Evolutionary conservation across 2,888 invertebrate genomes (phyloP), one percentile per base, ranked within the genome.

Genomic region (Phaedon cochleariae): DNA sequence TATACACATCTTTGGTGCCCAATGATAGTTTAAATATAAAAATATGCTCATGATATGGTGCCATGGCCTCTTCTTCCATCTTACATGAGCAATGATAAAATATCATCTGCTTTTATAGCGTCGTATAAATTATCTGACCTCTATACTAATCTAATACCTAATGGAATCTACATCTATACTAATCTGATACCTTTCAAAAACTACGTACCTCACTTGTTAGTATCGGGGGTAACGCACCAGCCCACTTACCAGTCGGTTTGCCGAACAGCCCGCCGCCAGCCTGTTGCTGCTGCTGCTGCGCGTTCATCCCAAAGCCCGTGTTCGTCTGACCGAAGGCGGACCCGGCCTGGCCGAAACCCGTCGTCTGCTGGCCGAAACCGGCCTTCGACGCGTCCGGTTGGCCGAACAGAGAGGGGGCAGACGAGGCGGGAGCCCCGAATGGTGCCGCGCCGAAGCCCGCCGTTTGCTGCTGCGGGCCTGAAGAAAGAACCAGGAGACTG

Each of bases 321-420:
- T 9, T 41, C 0, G 84, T 79, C 64, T 77, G 77, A 0, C 87
- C 87, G 79, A 88, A 87, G 0, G 84, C 81, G 0, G 86, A 82
- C 0, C 87, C 82, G 29, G 85, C 80, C 84, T 90, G 90, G 4
- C 57, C 57, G 17, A 57, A 57, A 1, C 22, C 57, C 0, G 87
- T 82, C 20, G 85, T 80, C 84, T 90, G 90, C 84, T 90, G 90
- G 0, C 90, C 90, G 82, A 94, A 80, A 9, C 72, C 74, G 9
- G 76, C 59, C 65, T 79, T 79, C 20, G 74, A 74, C 68, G 86
- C 87, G 62, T 77, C 77, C 7, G 73, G 64, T 46, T 72, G 74
- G 20, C 88, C 88, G 81, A 90, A 91, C 2, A 88, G 77, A 1
- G 83, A 75, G 5, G 83, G 85, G 74, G 82, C 84, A 75, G 82